Percentiles rank a stretch among this genome's conserved stretches.
These are phyloP conservation scores for Drosophila demipolita DNA, from an alignment of 2,888 invertebrate genomes.

Conservation along the genomic window DNA sequence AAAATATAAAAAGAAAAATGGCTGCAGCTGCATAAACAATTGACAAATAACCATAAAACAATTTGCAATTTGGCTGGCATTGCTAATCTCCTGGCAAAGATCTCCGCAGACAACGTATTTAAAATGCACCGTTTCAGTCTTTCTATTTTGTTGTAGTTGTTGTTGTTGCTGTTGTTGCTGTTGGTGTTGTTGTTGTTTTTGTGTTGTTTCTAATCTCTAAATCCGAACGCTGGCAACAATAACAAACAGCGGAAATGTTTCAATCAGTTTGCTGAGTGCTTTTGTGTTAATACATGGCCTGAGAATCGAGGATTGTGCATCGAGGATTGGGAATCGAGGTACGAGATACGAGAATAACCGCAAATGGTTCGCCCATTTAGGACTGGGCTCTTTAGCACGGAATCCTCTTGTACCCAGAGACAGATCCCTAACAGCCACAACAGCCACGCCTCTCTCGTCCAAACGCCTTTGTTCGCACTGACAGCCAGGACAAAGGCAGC, in stretches of 20 bases:
- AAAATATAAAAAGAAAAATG: background rate
- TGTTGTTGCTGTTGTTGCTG: background rate
- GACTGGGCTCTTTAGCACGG: constrained; percentile 65
- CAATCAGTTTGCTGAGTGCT: constrained; percentile 71
- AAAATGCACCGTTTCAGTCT: constrained; percentile 22
- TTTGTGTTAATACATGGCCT: constrained; percentile 56
- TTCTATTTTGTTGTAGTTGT: constrained; percentile 9
- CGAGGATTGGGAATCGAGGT: constrained; percentile 1
- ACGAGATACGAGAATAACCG: constrained; percentile 22
- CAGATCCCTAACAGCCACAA: constrained; percentile 55
- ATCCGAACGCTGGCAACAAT: constrained; percentile 67
- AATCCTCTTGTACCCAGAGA: constrained; percentile 25
- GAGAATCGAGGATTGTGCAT: constrained; percentile 9
- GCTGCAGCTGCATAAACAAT: constrained; percentile 38
- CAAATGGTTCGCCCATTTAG: constrained; percentile 48
- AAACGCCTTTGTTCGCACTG: constrained; percentile 40
- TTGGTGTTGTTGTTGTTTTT: background rate
- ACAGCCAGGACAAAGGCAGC: constrained; percentile 31
- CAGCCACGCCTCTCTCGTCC: constrained; percentile 54
- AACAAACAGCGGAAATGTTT: constrained; percentile 75
- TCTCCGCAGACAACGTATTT: constrained; percentile 39
- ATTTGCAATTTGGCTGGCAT: constrained; percentile 30
- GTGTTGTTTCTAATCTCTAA: constrained; percentile 63
- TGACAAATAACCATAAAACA: constrained; percentile 29
- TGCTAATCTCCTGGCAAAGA: constrained; percentile 49